Evolutionary conservation across 2,113 vertebrate species (phyloP), one percentile per base, ranked within the genome.

Genomic region (Channa argus): DNA sequence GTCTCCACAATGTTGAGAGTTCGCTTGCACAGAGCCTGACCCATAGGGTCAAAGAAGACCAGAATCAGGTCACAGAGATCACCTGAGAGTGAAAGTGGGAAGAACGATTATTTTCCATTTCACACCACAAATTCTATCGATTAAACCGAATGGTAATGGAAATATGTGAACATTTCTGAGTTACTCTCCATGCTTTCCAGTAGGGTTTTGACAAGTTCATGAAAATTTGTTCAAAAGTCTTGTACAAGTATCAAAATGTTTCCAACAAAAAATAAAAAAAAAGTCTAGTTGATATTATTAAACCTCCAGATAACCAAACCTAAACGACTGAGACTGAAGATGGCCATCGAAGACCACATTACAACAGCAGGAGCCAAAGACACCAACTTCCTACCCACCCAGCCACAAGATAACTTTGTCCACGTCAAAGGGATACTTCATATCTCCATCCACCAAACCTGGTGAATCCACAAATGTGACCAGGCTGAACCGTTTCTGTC

Each of bases 381-480:
- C 59, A 13, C 34, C 24, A 2, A 11, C 8, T 4, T 3, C 33
- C 39, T 3, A 89, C 93, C 70, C 65, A 96, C 95, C 95, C 1
- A 96, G 90, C 95, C 95, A 95, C 49, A 95, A 76, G 51, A 96
- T 76, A 1, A 94, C 94, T n/a, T 93, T 86, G 8, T 96, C 95
- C 60, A 96, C 95, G 15, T 96, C 94, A 74, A 96, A 96, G 5
- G 95, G 95, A 60, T 96, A 96, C 87, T 96, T 96, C 95, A 96
- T 96, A 56, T 96, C 95, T 0, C 95, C 95, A 0, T 96, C 95
- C 60, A 96, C 95, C 76, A 96, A 84, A 0, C 95, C 95, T 0
- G 95, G 95, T 0, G 94, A 94, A 79, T 96, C 95, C 69, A 95
- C 95, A 82, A 96, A 96, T 0, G 95, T 96, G 83, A 96, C 92